These are phyloP conservation scores for Drosophila equinoxialis DNA, from an alignment of 1,140 invertebrate species.

Conservation along the genomic window DNA sequence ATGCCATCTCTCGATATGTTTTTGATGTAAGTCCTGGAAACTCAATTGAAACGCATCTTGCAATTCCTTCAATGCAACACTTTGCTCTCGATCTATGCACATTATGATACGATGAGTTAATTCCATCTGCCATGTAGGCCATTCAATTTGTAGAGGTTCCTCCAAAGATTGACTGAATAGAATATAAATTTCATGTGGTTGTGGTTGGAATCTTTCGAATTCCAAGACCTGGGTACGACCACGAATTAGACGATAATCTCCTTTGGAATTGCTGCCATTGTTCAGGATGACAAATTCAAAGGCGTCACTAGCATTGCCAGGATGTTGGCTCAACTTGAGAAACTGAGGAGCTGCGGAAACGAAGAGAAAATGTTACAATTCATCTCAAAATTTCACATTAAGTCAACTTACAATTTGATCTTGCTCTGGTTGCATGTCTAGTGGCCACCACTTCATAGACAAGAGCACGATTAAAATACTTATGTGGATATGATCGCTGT, in stretches of 20 bases:
- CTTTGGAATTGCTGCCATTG: slow-evolving; percentile 34
- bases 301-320: slow-evolving; percentile 49
- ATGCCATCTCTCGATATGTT: slow-evolving; percentile 54
- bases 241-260: slow-evolving; percentile 42
- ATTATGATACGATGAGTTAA: slow-evolving; percentile 84
- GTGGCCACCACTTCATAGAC: slow-evolving; percentile 84
- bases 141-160: slow-evolving; percentile 67
- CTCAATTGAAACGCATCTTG: slow-evolving; percentile 68
- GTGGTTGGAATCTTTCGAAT: slow-evolving; percentile 83
- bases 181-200: slow-evolving; percentile 71
- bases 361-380: not conserved
- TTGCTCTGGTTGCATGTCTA: slow-evolving; percentile 1
- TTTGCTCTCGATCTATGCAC: slow-evolving; percentile 84
- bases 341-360: slow-evolving; percentile 38
- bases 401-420: slow-evolving; percentile 33
- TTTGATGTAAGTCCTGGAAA: slow-evolving; percentile 31
- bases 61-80: slow-evolving; percentile 84
- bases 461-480: slow-evolving; percentile 85
- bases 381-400: not conserved
- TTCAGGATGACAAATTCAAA: slow-evolving; percentile 51
- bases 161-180: slow-evolving; percentile 57
- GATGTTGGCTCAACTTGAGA: slow-evolving; percentile 39
- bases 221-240: slow-evolving; percentile 59
- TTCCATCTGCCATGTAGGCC: slow-evolving; percentile 77
- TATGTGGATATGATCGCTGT: slow-evolving; percentile 85